Percentiles rank a stretch among this genome's conserved stretches.
These are phyloP conservation scores for Megalops cyprinoides DNA, from an alignment of 2,797 vertebrate species.

Conservation along the genomic window DNA sequence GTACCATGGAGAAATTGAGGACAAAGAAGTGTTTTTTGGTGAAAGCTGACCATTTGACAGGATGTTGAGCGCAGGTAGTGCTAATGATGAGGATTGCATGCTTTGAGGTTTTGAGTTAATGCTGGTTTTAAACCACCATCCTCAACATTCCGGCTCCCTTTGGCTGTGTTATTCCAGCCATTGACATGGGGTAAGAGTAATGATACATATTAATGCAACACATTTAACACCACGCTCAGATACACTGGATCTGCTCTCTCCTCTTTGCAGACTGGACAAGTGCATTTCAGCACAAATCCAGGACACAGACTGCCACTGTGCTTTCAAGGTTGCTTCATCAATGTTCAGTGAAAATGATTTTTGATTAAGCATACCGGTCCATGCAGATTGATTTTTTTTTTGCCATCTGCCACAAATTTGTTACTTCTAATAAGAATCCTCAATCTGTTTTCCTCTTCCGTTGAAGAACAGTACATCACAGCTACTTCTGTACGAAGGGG, in stretches of 20 bases:
- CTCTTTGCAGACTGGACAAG: slow-evolving; percentile 50
- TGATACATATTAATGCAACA: slow-evolving; percentile 61
- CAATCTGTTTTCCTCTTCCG: background rate
- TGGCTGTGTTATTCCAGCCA: slow-evolving; percentile 44
- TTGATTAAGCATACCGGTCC: too few species aligned
- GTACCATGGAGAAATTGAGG: background rate
- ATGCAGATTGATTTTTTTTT: too few species aligned
- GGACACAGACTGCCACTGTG: too few species aligned
- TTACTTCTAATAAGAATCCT: too few species aligned
- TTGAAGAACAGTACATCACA: background rate
- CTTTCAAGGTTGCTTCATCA: too few species aligned
- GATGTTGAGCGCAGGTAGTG: background rate
- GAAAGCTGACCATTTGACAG: background rate
- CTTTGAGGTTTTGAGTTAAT: slow-evolving; percentile 71
- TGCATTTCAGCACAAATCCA: too few species aligned
- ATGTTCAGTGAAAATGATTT: too few species aligned
- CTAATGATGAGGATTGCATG: slow-evolving; percentile 49
- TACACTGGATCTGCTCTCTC: slow-evolving; percentile 44
- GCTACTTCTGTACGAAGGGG: background rate
- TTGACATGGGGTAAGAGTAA: slow-evolving; percentile 54
- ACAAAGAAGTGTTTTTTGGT: background rate
- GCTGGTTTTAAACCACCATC: slow-evolving; percentile 65
- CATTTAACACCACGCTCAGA: slow-evolving; percentile 56
- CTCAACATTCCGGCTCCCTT: slow-evolving; percentile 68
- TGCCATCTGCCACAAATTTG: too few species aligned